A percentile compares a stretch with the other conserved stretches of the same genome.
Conservation (phyloP, 2,888 invertebrate genomes). For the Cephus sareptanus region DNA sequence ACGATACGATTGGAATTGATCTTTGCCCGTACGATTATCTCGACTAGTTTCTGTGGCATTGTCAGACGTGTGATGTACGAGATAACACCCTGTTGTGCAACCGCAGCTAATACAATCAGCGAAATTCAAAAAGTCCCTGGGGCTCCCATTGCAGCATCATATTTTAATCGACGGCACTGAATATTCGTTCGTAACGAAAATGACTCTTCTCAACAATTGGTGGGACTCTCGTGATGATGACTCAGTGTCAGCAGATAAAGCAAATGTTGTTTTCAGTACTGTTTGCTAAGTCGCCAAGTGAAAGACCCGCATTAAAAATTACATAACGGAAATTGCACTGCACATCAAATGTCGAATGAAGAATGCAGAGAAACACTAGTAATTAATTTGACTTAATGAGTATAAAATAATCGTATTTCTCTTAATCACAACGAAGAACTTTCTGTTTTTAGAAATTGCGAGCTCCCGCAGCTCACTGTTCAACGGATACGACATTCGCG, state of each 20-base stretch:
- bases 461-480: not conserved
- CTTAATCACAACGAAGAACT: not conserved
- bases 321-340: not conserved
- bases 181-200: not conserved
- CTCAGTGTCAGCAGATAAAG: not conserved
- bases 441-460: not conserved
- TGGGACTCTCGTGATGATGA: not conserved
- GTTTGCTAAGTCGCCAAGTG: not conserved
- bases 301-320: not conserved
- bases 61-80: not conserved
- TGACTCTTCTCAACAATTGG: not conserved
- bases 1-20: not conserved
- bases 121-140: too few relatives aligned
- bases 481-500: not conserved
- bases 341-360: not conserved
- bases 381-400: not conserved
- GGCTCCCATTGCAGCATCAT: too few relatives aligned
- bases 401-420: not conserved
- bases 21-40: slow-evolving; percentile 1
- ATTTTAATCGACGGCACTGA: not conserved
- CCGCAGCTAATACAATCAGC: not conserved
- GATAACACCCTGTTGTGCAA: not conserved
- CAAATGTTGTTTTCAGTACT: not conserved
- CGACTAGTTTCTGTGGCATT: not conserved
- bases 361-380: not conserved